Base-by-base conservation (phyloP, 2,888 invertebrate species). In the Andrena marginata region DNA sequence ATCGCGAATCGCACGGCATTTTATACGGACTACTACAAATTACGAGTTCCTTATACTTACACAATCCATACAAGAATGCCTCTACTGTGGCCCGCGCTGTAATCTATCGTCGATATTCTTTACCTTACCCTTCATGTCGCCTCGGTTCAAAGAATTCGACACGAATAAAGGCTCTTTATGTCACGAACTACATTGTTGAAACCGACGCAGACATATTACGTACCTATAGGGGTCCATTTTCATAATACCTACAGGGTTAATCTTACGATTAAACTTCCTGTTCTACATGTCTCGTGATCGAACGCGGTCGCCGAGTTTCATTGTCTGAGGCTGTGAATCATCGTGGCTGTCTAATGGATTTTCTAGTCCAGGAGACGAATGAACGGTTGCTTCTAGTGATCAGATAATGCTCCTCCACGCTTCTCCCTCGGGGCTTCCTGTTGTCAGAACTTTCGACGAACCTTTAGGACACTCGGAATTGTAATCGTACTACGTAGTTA, bases 251-350 rank as follows among this genome's bases (percentile, higher is more conserved):
- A 59, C 35, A 20, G 42, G 70, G 60, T 75, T 77, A 85, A 76
- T 71, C 59, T 77, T 63, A 51, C 75, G 75, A 77, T 75, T 75
- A 85, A 86, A 86, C 60, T 77, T 77, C 70, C 59, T 63, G 35
- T 80, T 56, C 63, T 82, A 69, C 76, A 85, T 51, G 72, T 33
- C 31, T 35, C 33, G 60, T 59, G n/a, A 72, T 56, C 29, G 48
- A 70, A 74, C 48, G 56, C 56, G 70, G 48, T 33, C 20, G 35
- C 31, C 62, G 75, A 72, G 62, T 78, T 74, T 70, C 71, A 70
- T 82, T 72, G 67, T 73, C 77, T 35, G 54, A 35, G 26, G 56
- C 63, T 64, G 69, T 81, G 76, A 72, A 71, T 76, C 77, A 80
- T 60, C n/a, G 64, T 59, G 7, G 48, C 16, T 26, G 67, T 72